Conservation (phyloP, 2,113 vertebrate species). For the Nettapus auritus region DNA sequence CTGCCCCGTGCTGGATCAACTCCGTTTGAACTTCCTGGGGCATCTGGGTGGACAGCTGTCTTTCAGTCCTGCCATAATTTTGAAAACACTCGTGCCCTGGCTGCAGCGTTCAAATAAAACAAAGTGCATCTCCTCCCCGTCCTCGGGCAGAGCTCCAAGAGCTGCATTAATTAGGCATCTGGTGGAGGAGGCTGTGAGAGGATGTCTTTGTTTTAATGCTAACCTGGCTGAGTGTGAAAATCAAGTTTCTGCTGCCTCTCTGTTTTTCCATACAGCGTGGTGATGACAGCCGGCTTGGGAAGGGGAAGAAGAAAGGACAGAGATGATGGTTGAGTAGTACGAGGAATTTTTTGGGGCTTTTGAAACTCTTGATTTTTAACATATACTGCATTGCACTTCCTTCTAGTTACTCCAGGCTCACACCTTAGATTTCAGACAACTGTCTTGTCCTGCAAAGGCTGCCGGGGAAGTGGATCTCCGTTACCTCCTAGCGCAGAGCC, state of each 20-base stretch:
- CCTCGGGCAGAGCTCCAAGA: slow-evolving; percentile 21
- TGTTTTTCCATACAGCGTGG: background rate
- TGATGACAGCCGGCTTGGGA: background rate
- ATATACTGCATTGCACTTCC: background rate
- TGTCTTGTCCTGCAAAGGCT: background rate
- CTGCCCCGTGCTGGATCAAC: background rate
- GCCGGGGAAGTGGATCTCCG: background rate
- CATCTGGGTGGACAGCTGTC: background rate
- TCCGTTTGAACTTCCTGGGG: background rate
- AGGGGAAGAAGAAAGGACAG: background rate
- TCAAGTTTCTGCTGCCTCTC: slow-evolving; percentile 20
- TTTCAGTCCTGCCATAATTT: background rate
- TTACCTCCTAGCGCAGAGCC: background rate
- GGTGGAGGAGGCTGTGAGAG: background rate
- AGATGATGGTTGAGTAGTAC: background rate
- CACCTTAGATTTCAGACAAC: background rate
- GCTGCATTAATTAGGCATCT: slow-evolving; percentile 14
- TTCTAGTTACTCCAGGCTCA: background rate
- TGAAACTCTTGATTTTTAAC: background rate
- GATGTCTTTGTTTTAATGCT: slow-evolving; percentile 32
- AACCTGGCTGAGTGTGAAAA: slow-evolving; percentile 7
- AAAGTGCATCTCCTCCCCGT: background rate
- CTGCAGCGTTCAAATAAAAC: background rate
- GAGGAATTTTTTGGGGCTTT: background rate
- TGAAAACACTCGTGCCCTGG: background rate